These are phyloP conservation scores for Acridotheres tristis DNA, from an alignment of 2,797 vertebrate species.

Conservation along the genomic window DNA sequence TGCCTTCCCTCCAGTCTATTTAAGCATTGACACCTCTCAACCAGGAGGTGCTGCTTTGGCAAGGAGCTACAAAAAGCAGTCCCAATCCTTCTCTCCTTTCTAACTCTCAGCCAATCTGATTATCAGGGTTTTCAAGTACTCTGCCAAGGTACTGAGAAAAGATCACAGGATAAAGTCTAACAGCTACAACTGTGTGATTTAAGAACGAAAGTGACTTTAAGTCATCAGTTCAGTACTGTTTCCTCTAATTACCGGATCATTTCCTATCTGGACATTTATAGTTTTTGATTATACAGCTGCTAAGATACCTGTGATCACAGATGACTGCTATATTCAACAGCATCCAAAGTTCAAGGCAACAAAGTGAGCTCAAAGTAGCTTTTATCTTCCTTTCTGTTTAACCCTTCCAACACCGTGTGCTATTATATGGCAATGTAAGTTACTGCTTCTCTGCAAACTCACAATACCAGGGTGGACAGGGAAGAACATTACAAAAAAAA, in stretches of 20 bases:
- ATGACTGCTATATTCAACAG: constrained; percentile 9
- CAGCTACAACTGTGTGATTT: neutral
- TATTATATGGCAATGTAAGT: neutral
- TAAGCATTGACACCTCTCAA: neutral
- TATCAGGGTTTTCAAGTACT: constrained; percentile 2
- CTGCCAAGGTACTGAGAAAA: constrained; percentile 23
- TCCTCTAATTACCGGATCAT: constrained; percentile 50
- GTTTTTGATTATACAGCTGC: constrained; percentile 23
- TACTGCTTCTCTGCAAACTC: neutral
- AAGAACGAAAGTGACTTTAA: constrained; percentile 42
- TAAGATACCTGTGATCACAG: constrained; percentile 45
- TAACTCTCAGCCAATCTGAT: constrained; percentile 5
- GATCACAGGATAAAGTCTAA: constrained; percentile 39
- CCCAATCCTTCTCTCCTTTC: neutral
- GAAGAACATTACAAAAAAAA: neutral
- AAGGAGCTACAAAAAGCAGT: neutral
- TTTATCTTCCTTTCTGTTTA: constrained; percentile 24
- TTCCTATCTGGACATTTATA: constrained; percentile 49
- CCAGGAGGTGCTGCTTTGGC: neutral
- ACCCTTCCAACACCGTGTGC: neutral
- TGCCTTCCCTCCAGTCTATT: neutral
- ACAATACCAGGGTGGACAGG: fast-evolving
- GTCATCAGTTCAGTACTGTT: constrained; percentile 29
- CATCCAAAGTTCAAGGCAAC: constrained; percentile 54
- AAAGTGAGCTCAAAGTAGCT: constrained; percentile 18